Evolutionary conservation across 2,888 invertebrate genomes (phyloP).

Genomic region (Oxystoma pomonae): DNA sequence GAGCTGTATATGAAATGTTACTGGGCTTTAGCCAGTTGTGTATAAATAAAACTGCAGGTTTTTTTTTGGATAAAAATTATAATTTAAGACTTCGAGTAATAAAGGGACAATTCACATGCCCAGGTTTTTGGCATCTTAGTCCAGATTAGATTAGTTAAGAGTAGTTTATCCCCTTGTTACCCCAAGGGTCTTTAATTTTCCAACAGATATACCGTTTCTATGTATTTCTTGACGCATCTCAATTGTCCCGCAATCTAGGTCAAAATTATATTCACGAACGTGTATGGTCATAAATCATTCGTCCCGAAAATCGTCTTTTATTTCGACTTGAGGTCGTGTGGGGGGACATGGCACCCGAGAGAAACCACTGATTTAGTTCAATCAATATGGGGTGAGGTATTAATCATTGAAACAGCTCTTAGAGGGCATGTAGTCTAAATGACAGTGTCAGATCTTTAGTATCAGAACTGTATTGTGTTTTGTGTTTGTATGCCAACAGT

Average conservation of each 20-base stretch:
- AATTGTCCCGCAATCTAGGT: background rate
- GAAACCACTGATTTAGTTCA: background rate
- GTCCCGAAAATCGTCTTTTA: background rate
- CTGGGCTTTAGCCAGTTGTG: too few species aligned
- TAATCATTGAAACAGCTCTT: background rate
- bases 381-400: background rate
- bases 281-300: background rate
- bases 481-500: too few species aligned
- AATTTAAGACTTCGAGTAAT: too few species aligned
- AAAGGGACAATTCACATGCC: too few species aligned
- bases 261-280: background rate
- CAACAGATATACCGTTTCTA: too few species aligned
- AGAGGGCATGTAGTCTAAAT: background rate
- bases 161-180: too few species aligned
- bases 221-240: background rate
- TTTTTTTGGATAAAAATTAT: too few species aligned
- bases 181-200: too few species aligned
- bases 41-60: too few species aligned
- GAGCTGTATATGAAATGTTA: too few species aligned
- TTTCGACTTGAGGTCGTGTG: background rate
- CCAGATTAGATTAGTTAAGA: too few species aligned
- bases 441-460: background rate
- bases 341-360: background rate
- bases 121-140: too few species aligned
- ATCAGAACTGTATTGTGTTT: background rate